A percentile compares a stretch with the other conserved stretches of the same genome.
phyloP scores from a whole-genome alignment of 37 sponge, comb jelly and placozoan genomes.

The Diacarnus erythraeanus region DNA sequence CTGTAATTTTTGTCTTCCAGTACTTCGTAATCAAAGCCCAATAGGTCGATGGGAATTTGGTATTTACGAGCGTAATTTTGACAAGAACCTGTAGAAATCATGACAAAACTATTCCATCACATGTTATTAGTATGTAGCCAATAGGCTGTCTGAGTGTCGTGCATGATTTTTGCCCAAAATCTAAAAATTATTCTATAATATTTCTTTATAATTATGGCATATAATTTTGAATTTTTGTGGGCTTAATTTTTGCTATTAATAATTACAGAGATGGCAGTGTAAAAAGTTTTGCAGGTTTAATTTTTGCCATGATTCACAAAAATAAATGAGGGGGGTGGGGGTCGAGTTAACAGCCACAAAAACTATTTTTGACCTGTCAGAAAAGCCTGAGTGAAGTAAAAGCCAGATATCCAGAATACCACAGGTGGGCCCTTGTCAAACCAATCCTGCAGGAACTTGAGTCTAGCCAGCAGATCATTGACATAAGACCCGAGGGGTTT shows the following conservation, averaged over 20 bases:
- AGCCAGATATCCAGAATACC: constrained; percentile 98
- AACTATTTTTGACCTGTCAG: constrained; percentile 88
- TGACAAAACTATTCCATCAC: no score
- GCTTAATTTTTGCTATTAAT: no score
- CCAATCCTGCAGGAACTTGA: constrained; percentile 98
- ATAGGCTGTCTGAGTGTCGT: no score
- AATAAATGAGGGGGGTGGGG: background rate
- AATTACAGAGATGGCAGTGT: no score
- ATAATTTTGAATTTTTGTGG: no score
- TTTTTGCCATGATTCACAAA: no score
- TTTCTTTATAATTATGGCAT: no score
- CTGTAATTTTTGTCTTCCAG: constrained; percentile 86
- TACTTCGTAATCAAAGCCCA: constrained; percentile 96
- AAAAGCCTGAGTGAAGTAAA: constrained; percentile 99
- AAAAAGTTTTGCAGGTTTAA: no score
- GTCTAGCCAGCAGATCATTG: constrained; percentile 94
- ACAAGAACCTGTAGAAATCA: constrained; percentile 78
- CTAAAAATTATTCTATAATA: no score
- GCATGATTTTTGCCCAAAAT: no score
- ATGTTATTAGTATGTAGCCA: no score
- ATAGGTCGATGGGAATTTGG: constrained; percentile 96
- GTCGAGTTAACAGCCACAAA: background rate
- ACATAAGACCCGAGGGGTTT: constrained; percentile 98
- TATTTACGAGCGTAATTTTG: constrained; percentile 99
- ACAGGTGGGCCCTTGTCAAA: constrained; percentile 92